phyloP scores from a whole-genome alignment of 2,113 vertebrate species.

The Nesoenas mayeri region DNA sequence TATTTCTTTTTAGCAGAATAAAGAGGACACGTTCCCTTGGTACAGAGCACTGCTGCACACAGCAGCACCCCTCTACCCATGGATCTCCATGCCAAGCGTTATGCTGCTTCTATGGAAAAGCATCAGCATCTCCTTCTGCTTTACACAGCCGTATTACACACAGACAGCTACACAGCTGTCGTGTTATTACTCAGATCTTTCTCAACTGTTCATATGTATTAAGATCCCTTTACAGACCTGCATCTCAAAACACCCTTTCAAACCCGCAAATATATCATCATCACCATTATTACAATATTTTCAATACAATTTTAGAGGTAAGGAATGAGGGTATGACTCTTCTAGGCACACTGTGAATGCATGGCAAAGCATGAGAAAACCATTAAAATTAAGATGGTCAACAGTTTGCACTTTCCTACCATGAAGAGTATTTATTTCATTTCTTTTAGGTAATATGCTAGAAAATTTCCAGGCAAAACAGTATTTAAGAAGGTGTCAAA shows the following conservation, averaged over 20 bases:
- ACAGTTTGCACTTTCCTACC: not conserved
- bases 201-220: not conserved
- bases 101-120: accelerated
- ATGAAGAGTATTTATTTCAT: not conserved
- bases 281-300: not conserved
- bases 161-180: not conserved
- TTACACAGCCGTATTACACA: not conserved
- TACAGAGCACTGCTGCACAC: not conserved
- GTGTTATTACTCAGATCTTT: not conserved
- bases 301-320: not conserved
- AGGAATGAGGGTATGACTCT: not conserved
- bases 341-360: not conserved
- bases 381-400: not conserved
- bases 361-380: not conserved
- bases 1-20: not conserved
- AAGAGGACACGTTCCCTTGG: not conserved
- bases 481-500: not conserved
- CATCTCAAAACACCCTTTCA: not conserved
- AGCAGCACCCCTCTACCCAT: not conserved
- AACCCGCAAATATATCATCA: not conserved
- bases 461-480: not conserved
- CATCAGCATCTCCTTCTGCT: not conserved
- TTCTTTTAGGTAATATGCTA: not conserved
- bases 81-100: not conserved
- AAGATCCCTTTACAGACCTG: not conserved